Conservation (phyloP, 2,888 invertebrate species). For the Macrophya alboannulata region DNA sequence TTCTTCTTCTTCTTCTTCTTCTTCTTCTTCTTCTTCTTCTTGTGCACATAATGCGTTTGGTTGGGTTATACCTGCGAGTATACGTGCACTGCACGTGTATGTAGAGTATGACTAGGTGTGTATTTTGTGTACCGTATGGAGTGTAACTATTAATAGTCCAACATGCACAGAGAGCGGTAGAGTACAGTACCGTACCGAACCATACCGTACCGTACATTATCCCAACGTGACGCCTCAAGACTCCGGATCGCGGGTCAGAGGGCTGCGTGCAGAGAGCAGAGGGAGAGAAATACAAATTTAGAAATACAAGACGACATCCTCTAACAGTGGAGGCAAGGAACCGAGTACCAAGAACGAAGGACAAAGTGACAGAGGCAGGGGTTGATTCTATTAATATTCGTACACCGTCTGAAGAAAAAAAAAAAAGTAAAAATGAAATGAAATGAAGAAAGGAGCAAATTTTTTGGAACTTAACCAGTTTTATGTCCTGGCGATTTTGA, state of each 20-base stretch:
- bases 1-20: not conserved
- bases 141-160: not conserved
- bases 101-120: not conserved
- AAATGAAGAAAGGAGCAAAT: no score
- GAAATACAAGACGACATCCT: not conserved
- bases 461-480: no score
- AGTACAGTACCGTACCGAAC: not conserved
- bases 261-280: not conserved
- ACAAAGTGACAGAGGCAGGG: not conserved
- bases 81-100: not conserved
- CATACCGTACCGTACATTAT: not conserved
- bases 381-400: not conserved
- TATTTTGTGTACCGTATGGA: conserved; percentile 1
- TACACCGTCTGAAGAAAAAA: not conserved
- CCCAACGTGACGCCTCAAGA: not conserved
- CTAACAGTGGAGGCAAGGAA: not conserved
- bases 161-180: not conserved
- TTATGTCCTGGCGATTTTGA: not conserved
- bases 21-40: not conserved
- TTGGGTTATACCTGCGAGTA: no score
- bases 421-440: no score
- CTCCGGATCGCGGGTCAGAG: not conserved
- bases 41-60: not conserved
- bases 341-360: not conserved
- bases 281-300: conserved; percentile 13